Percentiles rank a stretch among this genome's conserved stretches.
Conservation (phyloP, 2,888 invertebrate species). For the Drosophila lutescens region DNA sequence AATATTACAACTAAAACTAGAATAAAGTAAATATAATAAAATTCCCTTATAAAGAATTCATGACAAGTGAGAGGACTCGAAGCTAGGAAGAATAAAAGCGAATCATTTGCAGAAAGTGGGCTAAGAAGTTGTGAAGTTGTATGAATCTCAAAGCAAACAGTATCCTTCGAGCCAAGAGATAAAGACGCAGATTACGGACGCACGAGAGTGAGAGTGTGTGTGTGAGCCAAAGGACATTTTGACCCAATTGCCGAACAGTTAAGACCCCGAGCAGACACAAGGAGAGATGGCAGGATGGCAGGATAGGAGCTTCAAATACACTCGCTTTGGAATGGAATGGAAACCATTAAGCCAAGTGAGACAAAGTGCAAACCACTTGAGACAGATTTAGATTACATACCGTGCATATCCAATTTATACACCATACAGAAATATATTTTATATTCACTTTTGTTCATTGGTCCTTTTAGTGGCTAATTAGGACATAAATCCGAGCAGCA, state of each 20-base stretch:
- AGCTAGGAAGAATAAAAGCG: not conserved
- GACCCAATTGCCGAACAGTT: slow-evolving; percentile 12
- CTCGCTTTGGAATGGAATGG: not conserved
- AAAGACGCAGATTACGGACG: slow-evolving; percentile 9
- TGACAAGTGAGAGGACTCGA: not conserved
- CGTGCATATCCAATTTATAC: too few relatives aligned
- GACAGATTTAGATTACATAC: not conserved
- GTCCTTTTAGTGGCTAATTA: not conserved
- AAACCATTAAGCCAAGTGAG: slow-evolving; percentile 15
- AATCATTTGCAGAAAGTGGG: slow-evolving; percentile 8
- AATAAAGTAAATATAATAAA: too few relatives aligned
- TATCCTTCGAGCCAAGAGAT: slow-evolving; percentile 8
- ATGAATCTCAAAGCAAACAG: slow-evolving; percentile 10
- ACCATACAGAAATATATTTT: not conserved
- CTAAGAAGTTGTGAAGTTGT: slow-evolving; percentile 8
- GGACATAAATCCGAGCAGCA: not conserved
- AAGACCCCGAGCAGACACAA: not conserved
- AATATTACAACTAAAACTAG: not conserved
- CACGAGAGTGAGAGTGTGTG: not conserved
- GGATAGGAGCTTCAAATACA: not conserved
- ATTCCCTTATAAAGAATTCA: not conserved
- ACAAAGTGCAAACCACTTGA: slow-evolving; percentile 16
- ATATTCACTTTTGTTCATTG: not conserved
- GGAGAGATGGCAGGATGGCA: not conserved
- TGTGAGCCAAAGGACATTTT: slow-evolving; percentile 5